Base-by-base conservation (phyloP, 2,888 invertebrate genomes). In the Amblyteles armatorius region DNA sequence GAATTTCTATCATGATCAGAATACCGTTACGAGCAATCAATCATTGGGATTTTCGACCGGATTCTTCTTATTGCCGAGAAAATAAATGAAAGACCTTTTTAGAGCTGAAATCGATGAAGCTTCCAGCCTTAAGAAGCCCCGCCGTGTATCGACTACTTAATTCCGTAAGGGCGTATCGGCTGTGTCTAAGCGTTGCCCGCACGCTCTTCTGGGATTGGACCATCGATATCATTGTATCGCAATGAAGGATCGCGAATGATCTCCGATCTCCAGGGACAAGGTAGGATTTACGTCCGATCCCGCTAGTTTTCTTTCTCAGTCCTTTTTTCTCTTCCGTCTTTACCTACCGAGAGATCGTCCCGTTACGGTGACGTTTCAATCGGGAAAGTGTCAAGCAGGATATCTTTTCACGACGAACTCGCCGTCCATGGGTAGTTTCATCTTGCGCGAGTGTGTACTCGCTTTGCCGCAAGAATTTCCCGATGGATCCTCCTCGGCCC, bases 351-450 rank as follows among this genome's bases (percentile, higher is more conserved):
- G 57, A 79, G 79, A 65, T 79, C 65, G 77, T 52, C 33, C 77
- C 40, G 82, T 86, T 63, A 81, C 50, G 84, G 83, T 76, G 88
- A 88, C 88, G 86, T 89, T 89, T 88, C 90, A 89, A 90, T 90
- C 90, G 89, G 86, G 84, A 86, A 88, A 87, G 86, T 87, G 87
- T 89, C 90, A 88, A 88, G 87, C 77, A 16, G 40, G 84, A 83
- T 85, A 88, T 90, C 84, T 79, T 57, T 60, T n/a, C 40, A n/a
- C 57, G 19, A 29, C 11, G 74, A 77, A 13, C 16, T 63, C n/a
- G n/a, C n/a, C 63, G 16, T 16, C 57, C 16, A 77, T 77, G 36
- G 36, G 33, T 33, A 13, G 44, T 19, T 74, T 19, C 36, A 63
- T 6, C 55, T 11, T 13, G n/a, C 44, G 57, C 22, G 9, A 26